Evolutionary conservation across 2,888 invertebrate genomes (phyloP), one percentile per base, ranked within the genome.

Genomic region (Cecidostiba fungosa): DNA sequence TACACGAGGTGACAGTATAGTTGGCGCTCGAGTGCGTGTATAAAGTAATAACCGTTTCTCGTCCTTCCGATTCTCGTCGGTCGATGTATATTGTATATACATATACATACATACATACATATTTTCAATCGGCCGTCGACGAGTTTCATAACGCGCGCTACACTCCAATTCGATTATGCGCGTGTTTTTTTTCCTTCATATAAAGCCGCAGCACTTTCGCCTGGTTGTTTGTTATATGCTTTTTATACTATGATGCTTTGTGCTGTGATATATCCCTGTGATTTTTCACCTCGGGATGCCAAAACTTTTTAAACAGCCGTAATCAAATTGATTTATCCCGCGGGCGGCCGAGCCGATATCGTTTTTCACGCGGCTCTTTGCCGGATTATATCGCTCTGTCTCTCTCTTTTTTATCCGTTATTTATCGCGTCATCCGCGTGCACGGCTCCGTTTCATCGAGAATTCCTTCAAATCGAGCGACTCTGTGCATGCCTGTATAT

Each of bases 91-190:
- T 3, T 32, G 2, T 32, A 32, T n/a, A n/a, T n/a, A 50, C 19
- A 50, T 10, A 50, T 8, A 50, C 19, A 50, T 10, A 50, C 19
- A 47, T 4, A 1, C 5, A 1, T 4, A n/a, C 6, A n/a, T 76
- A 77, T 77, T 77, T 77, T 39, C 59, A 59, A 77, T 77, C 59
- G 32, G 10, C 36, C n/a, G 36, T 59, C 59, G 77, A 77, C 77
- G 47, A 50, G 10, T 59, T 39, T 32, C 36, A 77, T 77, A 59
- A 16, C n/a, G 43, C 43, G 0, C 43, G 43, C 72, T 10, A 39
- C 14, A 1, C 62, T 12, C 26, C 16, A 12, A 19, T 36, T 36
- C 36, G 70, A 70, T 36, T 70, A 16, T 36, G 16, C 32, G 36
- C 36, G 5, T n/a, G 29, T 29, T 69, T 69, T 23, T 69, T 29